Conservation (phyloP, 2,797 vertebrate genomes). For the Lutjanus campechanus region DNA sequence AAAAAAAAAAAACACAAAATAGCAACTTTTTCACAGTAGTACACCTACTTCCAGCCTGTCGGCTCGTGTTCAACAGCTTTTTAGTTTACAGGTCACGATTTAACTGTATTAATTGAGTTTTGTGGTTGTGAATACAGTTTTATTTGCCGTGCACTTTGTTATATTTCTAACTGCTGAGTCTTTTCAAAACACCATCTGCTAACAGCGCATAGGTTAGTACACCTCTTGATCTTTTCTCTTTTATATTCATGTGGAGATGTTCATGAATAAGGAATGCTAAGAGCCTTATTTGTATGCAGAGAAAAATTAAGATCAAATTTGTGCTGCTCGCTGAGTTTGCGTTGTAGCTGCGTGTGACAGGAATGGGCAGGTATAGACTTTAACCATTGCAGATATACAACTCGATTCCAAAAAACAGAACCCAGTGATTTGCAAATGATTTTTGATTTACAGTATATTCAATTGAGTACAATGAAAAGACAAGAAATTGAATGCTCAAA, state of each 20-base stretch:
- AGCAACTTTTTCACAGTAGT: not conserved
- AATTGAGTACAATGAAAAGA: too few relatives aligned
- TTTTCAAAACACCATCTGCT: slow-evolving; percentile 44
- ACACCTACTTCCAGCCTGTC: not conserved
- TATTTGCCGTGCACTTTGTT: slow-evolving; percentile 17
- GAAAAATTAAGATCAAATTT: not conserved
- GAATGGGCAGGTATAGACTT: not conserved
- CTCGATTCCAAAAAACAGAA: too few relatives aligned
- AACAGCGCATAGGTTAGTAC: slow-evolving; percentile 15
- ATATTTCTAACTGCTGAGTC: not conserved
- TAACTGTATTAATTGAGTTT: not conserved
- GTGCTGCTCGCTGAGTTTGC: not conserved
- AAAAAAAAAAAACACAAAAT: not conserved
- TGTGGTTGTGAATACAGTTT: slow-evolving; percentile 7
- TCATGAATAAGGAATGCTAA: slow-evolving; percentile 39
- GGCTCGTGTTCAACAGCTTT: not conserved
- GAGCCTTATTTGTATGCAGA: slow-evolving; percentile 22
- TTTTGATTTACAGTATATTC: too few relatives aligned
- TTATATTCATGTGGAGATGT: slow-evolving; percentile 21
- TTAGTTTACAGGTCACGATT: slow-evolving; percentile 15
- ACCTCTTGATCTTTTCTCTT: slow-evolving; percentile 26
- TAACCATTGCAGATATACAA: too few relatives aligned
- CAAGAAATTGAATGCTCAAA: too few relatives aligned
- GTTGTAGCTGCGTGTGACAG: not conserved
- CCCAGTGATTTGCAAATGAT: too few relatives aligned